Base-by-base conservation (phyloP, 1,140 invertebrate genomes). In the Acromyrmex charruanus region DNA sequence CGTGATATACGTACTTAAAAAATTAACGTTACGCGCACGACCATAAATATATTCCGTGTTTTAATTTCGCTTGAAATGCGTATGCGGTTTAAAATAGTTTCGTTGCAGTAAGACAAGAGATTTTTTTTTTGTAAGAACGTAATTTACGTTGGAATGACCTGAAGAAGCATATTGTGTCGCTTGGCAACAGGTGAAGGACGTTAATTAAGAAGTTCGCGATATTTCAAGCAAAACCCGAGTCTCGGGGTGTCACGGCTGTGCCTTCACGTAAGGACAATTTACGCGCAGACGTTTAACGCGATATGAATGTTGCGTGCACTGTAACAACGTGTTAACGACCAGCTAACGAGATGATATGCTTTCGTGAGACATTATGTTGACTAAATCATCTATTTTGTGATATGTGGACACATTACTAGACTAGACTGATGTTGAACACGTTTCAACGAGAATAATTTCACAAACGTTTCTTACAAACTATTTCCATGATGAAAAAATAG, bases 101-200 rank as follows among this genome's bases (percentile, higher is more conserved):
- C 79, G 35, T 28, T n/a, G 35, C 21, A 16, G 16, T 14, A 28
- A 81, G 65, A 59, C 21, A 25, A 71, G 39, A 74, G 39, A 75
- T 21, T 84, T 84, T 35, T 44, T 44, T 39, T 61, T 84, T 49
- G 31, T 1, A 14, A n/a, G 21, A 25, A 31, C 69, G 35, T 61
- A 74, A 84, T 84, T 84, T 75, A 61, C 58, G 25, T 25, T 55
- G 25, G 25, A 16, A 9, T 84, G 28, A 61, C 55, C 55, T 61
- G 39, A 84, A 75, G 55, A 39, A 28, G 69, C 18, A 39, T 68
- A 61, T 84, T 75, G 69, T 75, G 55, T 39, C 63, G 63, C 80
- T 84, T 75, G 80, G 80, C 80, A 84, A 84, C 80, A 84, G 80
- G 80, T 84, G 80, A 84, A 84, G 69, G 55, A 75, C 55, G 80